Base-by-base conservation (phyloP, 2,797 vertebrate genomes). In the Iguana delicatissima region DNA sequence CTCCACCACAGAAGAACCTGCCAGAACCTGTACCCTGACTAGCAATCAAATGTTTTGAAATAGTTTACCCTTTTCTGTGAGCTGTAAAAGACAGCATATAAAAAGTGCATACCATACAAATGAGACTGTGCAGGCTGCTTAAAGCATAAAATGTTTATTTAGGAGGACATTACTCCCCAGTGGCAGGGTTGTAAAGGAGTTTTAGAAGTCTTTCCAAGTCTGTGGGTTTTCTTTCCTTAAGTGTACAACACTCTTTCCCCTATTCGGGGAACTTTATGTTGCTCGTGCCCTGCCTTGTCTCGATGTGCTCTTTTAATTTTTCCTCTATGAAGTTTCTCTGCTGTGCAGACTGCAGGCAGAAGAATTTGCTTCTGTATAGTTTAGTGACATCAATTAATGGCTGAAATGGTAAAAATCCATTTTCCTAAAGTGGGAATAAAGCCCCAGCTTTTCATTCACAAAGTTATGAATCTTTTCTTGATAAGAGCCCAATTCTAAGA, bases 381-480 rank as follows among this genome's bases (percentile, higher is more conserved):
- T 88, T 69, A 86, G 38, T 72, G 29, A 26, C 69, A 81, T 72
- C 29, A 67, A 57, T 83, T 57, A 77, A 83, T 52, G 59, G 59
- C 22, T n/a, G 32, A 82, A 42, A 84, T 16, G 32, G 35, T 46
- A 57, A 87, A 46, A 72, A 87, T 69, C n/a, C 67, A 26, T 83
- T 90, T 85, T 55, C 3, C 52, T 76, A 76, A 64, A 84, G 67
- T 32, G 2, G 46, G 59, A 84, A 79, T 80, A 55, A 88, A 84
- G 10, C n/a, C 52, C 35, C 77, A 32, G 10, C 35, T 79, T 79
- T 84, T 74, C 69, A 69, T 76, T 76, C 50, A 87, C 46, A 35
- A 84, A 80, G 22, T 87, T 91, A 84, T 14, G 22, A 84, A 84
- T 87, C 85, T 79, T 76, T 55, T 69, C 87, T 73, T 79, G 59